A percentile compares a stretch with the other conserved stretches of the same genome.
phyloP scores from a whole-genome alignment of 2,113 vertebrate species.

The Apteryx mantelli region DNA sequence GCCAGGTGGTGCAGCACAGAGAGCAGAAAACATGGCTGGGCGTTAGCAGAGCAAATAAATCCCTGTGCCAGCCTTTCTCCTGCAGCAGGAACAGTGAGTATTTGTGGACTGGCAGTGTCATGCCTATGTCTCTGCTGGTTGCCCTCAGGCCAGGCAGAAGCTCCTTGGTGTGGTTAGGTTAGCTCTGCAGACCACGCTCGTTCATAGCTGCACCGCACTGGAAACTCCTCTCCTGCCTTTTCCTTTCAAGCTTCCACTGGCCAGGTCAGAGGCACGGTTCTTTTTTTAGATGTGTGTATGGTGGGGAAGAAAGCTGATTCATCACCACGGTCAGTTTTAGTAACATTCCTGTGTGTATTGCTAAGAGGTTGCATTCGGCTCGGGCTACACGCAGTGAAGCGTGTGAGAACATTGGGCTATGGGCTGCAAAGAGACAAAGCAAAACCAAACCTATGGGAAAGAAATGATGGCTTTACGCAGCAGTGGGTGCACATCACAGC shows the following conservation, averaged over 20 bases:
- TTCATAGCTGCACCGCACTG: background rate
- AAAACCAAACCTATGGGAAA: background rate
- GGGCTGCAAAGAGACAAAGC: background rate
- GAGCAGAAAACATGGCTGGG: background rate
- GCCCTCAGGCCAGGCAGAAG: too few species aligned
- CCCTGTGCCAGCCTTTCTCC: background rate
- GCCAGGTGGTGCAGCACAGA: background rate
- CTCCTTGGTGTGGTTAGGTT: fast-evolving
- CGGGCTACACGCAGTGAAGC: background rate
- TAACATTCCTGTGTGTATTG: too few species aligned
- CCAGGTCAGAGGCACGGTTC: background rate
- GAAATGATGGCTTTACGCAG: background rate
- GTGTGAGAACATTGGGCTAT: background rate
- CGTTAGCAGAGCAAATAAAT: background rate
- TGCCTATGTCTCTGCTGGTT: fast-evolving
- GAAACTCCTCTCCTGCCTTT: background rate
- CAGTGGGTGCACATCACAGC: background rate
- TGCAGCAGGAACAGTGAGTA: too few species aligned
- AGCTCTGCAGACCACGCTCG: background rate
- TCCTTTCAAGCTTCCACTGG: background rate
- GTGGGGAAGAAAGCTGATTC: background rate
- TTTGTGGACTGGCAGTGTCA: fast-evolving
- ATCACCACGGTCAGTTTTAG: background rate
- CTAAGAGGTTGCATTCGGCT: too few species aligned
- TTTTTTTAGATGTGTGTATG: background rate